Percentiles rank a stretch among this genome's conserved stretches.
phyloP scores from a whole-genome alignment of 2,797 vertebrate species.

The Vipera ursinii region DNA sequence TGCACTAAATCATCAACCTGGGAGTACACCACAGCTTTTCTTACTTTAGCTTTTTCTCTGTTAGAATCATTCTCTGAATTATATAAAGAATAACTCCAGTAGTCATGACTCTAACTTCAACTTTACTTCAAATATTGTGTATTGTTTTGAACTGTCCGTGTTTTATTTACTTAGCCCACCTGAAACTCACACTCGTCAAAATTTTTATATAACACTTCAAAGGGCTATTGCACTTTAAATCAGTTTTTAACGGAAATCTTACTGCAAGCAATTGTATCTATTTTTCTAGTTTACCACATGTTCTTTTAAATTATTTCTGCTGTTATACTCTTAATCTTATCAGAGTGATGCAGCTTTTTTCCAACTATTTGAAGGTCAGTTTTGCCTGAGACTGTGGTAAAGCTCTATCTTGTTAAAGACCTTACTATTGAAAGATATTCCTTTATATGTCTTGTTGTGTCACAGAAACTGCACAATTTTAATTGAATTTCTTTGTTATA shows the following conservation, averaged over 20 bases:
- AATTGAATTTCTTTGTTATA: not conserved
- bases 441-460: not conserved
- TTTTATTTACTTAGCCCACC: slow-evolving; percentile 13
- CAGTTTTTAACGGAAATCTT: not conserved
- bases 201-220: slow-evolving; percentile 12
- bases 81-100: not conserved
- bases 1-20: not conserved
- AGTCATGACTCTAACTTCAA: not conserved
- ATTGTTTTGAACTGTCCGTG: slow-evolving; percentile 35
- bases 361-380: not conserved
- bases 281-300: not conserved
- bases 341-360: not conserved
- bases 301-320: slow-evolving; percentile 14
- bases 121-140: not conserved
- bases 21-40: not conserved
- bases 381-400: not conserved
- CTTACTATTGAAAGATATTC: not conserved
- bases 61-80: slow-evolving; percentile 12
- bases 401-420: not conserved
- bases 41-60: slow-evolving; percentile 9
- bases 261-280: not conserved
- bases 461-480: not conserved
- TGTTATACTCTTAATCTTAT: slow-evolving; percentile 5
- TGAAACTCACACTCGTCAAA: slow-evolving; percentile 12
- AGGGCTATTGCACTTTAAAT: not conserved